phyloP scores from a whole-genome alignment of 2,888 invertebrate genomes.

The Iselma pallidipennis region DNA sequence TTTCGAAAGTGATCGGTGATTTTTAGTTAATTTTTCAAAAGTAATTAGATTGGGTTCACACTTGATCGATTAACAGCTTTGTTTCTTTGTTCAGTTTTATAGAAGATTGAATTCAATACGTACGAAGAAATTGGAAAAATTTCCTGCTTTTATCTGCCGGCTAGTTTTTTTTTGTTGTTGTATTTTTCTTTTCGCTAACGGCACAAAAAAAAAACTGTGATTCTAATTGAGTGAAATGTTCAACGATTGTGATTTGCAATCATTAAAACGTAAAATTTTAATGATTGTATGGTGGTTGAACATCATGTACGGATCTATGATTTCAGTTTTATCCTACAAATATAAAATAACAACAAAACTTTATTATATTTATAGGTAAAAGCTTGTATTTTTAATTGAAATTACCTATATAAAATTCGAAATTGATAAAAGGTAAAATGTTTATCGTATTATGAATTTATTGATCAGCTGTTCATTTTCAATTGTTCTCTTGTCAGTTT shows the following conservation, averaged over 20 bases:
- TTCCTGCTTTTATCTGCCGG: no score
- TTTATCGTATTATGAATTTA: no score
- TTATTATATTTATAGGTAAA: no score
- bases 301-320: neutral
- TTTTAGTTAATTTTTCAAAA: neutral
- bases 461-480: no score
- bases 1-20: neutral
- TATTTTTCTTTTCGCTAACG: no score
- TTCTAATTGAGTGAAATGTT: neutral
- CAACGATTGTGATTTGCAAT: neutral
- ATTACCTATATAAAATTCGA: no score
- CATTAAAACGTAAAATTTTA: constrained; percentile 20
- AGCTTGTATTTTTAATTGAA: no score
- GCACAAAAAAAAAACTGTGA: no score
- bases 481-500: no score
- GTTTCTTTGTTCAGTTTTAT: neutral
- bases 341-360: neutral
- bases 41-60: neutral
- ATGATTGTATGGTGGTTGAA: constrained; percentile 12
- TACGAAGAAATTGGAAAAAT: neutral
- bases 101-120: no score
- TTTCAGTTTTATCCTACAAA: neutral
- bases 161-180: no score
- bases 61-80: neutral
- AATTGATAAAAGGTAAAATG: no score